These are phyloP conservation scores for Meta bourneti DNA, from an alignment of 2,888 invertebrate species.

Conservation along the genomic window DNA sequence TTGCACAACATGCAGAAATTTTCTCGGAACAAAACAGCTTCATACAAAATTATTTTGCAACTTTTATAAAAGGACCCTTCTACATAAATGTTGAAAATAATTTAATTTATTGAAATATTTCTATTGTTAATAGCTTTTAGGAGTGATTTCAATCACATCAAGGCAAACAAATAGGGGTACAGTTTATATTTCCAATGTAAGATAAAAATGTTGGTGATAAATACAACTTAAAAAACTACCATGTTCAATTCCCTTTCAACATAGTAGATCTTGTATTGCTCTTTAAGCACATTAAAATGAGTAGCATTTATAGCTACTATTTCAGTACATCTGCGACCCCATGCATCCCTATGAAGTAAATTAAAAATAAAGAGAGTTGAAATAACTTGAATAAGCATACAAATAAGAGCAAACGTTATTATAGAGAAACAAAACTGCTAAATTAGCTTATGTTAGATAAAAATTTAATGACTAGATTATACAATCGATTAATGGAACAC, in stretches of 20 bases:
- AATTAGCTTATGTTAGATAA: no score
- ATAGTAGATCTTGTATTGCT: conserved; percentile 81
- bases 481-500: no score
- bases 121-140: no score
- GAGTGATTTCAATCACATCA: no score
- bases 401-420: background rate
- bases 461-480: no score
- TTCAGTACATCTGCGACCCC: conserved; percentile 82
- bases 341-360: conserved; percentile 79
- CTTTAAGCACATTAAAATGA: conserved; percentile 86
- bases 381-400: background rate
- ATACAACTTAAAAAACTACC: conserved; percentile 82
- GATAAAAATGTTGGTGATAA: background rate
- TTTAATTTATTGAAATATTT: no score
- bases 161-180: no score
- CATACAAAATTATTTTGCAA: no score
- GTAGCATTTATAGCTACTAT: conserved; percentile 95
- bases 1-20: no score
- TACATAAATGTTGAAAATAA: no score
- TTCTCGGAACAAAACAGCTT: background rate
- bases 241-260: conserved; percentile 91
- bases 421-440: background rate
- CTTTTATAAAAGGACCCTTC: no score
- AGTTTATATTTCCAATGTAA: no score
- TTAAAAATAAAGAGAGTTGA: background rate